A percentile compares a stretch with the other conserved stretches of the same genome.
These are phyloP conservation scores for Frieseomelitta varia DNA, from an alignment of 1,140 invertebrate genomes.

Conservation along the genomic window DNA sequence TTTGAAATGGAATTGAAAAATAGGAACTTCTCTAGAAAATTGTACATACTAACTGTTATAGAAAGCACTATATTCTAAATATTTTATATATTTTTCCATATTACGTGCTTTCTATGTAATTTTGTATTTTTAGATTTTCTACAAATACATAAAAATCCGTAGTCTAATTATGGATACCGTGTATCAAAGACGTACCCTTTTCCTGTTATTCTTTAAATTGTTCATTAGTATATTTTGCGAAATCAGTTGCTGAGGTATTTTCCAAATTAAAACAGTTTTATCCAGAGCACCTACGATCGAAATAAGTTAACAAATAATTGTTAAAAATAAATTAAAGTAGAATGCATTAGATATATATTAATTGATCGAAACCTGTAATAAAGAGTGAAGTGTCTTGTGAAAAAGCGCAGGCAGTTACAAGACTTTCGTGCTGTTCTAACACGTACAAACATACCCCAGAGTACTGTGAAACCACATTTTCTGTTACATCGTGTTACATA, in stretches of 20 bases:
- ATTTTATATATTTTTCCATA: background rate
- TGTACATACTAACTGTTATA: no score
- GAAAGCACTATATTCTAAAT: no score
- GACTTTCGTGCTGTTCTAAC: conserved; percentile 83
- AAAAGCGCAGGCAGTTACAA: conserved; percentile 83
- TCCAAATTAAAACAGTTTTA: conserved; percentile 83
- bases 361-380: conserved; percentile 79
- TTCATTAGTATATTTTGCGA: conserved; percentile 75
- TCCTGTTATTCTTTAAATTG: conserved; percentile 71
- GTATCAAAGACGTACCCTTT: conserved; percentile 62
- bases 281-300: conserved; percentile 79
- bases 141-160: no score
- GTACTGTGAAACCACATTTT: conserved; percentile 70
- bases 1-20: no score
- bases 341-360: background rate
- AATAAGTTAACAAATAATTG: background rate
- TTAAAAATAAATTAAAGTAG: no score
- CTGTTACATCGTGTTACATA: background rate
- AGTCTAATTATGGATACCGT: no score
- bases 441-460: conserved; percentile 84
- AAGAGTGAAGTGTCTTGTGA: conserved; percentile 81
- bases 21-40: no score
- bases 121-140: no score
- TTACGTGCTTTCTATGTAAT: no score
- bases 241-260: conserved; percentile 83